Percentiles rank a stretch among this genome's conserved stretches.
Conservation (phyloP, 35 echinoderm and acorn worm genomes). For the Hemicentrotus pulcherrimus region DNA sequence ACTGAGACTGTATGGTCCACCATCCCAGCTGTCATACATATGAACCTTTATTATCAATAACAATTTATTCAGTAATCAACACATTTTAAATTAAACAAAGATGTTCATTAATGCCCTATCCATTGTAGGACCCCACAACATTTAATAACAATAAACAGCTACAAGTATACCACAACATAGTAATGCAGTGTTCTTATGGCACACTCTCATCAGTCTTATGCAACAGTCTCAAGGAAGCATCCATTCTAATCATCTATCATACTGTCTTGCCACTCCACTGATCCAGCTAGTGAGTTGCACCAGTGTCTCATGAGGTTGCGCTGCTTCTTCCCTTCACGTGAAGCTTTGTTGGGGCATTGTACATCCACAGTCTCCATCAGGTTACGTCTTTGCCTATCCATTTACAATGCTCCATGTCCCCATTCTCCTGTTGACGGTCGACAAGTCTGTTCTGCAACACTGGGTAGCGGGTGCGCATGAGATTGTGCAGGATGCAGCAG, state of each 20-base stretch:
- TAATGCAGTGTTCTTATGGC: slow-evolving; percentile 16
- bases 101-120: slow-evolving; percentile 15
- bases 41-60: slow-evolving; percentile 32
- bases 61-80: slow-evolving; percentile 25
- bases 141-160: slow-evolving; percentile 34
- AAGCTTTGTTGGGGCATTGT: background rate
- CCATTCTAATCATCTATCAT: slow-evolving; percentile 33
- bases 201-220: no score
- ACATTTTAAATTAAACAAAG: slow-evolving; percentile 27
- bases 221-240: no score
- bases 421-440: slow-evolving; percentile 14
- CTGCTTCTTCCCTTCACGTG: slow-evolving; percentile 39
- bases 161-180: slow-evolving; percentile 25
- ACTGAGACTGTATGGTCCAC: slow-evolving; percentile 25
- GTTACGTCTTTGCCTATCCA: background rate
- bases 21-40: slow-evolving; percentile 15
- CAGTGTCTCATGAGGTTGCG: no score
- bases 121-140: slow-evolving; percentile 31
- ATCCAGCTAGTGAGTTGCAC: slow-evolving; percentile 52
- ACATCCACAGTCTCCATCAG: slow-evolving; percentile 14
- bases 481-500: slow-evolving; percentile 54
- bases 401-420: background rate
- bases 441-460: slow-evolving; percentile 34
- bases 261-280: slow-evolving; percentile 59
- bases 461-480: slow-evolving; percentile 58